These are phyloP conservation scores for Diaprepes abbreviatus DNA, from an alignment of 2,888 invertebrate genomes.

Conservation along the genomic window DNA sequence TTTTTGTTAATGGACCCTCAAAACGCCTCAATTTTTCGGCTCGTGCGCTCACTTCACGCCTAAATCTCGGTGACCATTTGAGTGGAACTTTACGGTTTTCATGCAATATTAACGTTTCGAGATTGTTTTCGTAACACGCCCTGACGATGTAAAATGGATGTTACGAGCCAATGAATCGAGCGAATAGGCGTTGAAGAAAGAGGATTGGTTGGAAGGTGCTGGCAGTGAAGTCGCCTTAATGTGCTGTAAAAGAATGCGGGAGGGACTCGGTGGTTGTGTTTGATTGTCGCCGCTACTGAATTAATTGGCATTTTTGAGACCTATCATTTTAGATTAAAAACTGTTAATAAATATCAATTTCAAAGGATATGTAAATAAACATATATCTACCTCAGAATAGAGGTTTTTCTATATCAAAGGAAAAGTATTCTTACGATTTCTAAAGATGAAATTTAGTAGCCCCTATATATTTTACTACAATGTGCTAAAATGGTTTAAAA, in stretches of 20 bases:
- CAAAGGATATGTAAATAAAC: too few species aligned
- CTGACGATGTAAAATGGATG: conserved; percentile 39
- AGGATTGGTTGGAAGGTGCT: conserved; percentile 24
- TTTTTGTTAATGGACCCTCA: conserved; percentile 41
- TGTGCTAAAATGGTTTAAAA: too few species aligned
- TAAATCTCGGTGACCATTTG: conserved; percentile 44
- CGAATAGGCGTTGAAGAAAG: conserved; percentile 21
- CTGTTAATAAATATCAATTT: neutral
- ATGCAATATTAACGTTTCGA: conserved; percentile 39
- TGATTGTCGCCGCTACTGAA: neutral
- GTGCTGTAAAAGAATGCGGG: conserved; percentile 27
- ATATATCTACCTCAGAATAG: too few species aligned
- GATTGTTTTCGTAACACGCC: conserved; percentile 26
- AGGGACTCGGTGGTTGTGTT: conserved; percentile 2
- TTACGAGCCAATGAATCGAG: conserved; percentile 38
- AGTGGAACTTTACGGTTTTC: conserved; percentile 47
- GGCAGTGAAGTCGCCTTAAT: conserved; percentile 19
- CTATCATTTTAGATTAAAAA: neutral
- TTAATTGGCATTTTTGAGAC: neutral
- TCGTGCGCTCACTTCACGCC: conserved; percentile 41
- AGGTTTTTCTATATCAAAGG: too few species aligned
- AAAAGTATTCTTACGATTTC: too few species aligned
- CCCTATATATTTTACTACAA: too few species aligned
- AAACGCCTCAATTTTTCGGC: conserved; percentile 47
- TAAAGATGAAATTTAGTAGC: too few species aligned